Evolutionary conservation across 2,888 invertebrate genomes (phyloP), one percentile per base, ranked within the genome.

Genomic region (Acanthoscelides obtectus): DNA sequence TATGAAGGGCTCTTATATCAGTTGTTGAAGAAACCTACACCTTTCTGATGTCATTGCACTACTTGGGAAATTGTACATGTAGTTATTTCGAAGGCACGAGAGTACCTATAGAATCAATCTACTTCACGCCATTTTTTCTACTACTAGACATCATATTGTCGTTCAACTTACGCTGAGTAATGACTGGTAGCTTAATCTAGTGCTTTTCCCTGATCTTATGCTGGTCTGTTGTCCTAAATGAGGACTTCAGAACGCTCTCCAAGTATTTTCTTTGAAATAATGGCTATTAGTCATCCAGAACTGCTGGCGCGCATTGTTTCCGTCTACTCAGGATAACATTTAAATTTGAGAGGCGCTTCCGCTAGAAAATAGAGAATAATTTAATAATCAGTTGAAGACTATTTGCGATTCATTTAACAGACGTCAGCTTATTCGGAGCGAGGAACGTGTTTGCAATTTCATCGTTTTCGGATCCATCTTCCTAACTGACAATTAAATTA

Each of bases 301-400:
- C 1, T 45, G 45, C 45, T 45, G 45, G 45, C 45, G 45, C 45
- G 45, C 45, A 45, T 45, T 45, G 45, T 45, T 45, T 45, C 45
- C 45, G 45, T 45, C 45, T 45, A 45, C 45, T 12, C 45, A 45
- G 12, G 45, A 45, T 66, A 66, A 66, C 66, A 66, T 66, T 66
- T 66, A 66, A 25, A 68, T 68, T 68, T 68, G 21, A 68, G 25
- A 27, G 22, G 45, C 68, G 22, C 27, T 12, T 5, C 20, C 17
- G 45, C 27, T 21, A 27, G 45, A 22, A 27, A 68, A 68, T 68
- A 27, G 68, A 45, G 74, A 71, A 71, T 72, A 72, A 74, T 72
- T 71, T 72, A 70, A 74, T 74, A 74, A 74, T 74, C 71, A 70
- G 71, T 71, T 72, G 71, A 70, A 72, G 72, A 72, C 72, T 74